Evolutionary conservation across 2,113 vertebrate species (phyloP).

Genomic region (Oncorhynchus masou): DNA sequence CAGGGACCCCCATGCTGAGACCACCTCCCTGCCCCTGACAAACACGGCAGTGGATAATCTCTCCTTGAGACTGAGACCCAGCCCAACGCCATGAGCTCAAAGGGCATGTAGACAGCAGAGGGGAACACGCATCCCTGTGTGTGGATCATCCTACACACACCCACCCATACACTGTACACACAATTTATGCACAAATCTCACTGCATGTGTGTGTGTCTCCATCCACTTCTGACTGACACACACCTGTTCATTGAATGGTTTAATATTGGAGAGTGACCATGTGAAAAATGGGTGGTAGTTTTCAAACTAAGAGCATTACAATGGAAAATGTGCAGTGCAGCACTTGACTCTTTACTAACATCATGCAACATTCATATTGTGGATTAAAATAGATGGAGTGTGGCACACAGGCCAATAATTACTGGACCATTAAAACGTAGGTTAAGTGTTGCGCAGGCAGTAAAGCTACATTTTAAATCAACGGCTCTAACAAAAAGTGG

Average conservation of each 20-base stretch:
- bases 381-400: conserved; percentile 26
- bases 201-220: not conserved
- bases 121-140: conserved; percentile 41
- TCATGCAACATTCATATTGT: conserved; percentile 28
- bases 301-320: not conserved
- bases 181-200: conserved; percentile 1
- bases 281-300: not conserved
- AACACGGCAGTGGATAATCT: conserved; percentile 74
- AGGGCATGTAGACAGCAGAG: conserved; percentile 44
- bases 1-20: conserved; percentile 69
- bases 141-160: no score
- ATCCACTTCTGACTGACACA: not conserved
- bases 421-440: conserved; percentile 35
- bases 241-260: conserved; percentile 25
- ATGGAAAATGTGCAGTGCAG: not conserved
- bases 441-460: conserved; percentile 9
- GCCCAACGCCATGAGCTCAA: conserved; percentile 58
- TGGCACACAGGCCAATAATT: conserved; percentile 35
- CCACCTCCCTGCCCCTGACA: conserved; percentile 72
- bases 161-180: no score
- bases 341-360: conserved; percentile 27
- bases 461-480: conserved; percentile 4
- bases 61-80: conserved; percentile 68
- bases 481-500: conserved; percentile 7
- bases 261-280: conserved; percentile 13